Base-by-base conservation (phyloP, 2,797 vertebrate species). In the Trachurus trachurus region DNA sequence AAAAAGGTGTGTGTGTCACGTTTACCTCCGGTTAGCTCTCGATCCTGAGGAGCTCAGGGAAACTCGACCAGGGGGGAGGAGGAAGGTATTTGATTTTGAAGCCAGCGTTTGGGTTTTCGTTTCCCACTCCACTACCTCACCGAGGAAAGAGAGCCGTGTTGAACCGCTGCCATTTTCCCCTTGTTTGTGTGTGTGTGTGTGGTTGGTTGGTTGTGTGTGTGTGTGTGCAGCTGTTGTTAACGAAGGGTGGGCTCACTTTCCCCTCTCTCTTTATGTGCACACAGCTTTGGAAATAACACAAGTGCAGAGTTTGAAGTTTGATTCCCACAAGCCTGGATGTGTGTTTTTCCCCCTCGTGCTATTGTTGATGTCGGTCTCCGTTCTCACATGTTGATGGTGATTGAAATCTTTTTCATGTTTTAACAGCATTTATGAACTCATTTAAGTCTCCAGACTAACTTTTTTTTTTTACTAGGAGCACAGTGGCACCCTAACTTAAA, bases 181-280 rank as follows among this genome's bases (percentile, higher is more conserved):
- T 77, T 80, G 71, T 89, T 59, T 87, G 69, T 84, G 9, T 88
- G 86, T 82, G 77, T 76, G 84, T 79, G 81, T 82, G 77, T 76
- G 83, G 81, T 80, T 89, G 59, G 86, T 66, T 84, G 9, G 87
- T 85, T 80, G 71, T 89, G 59, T 87, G 69, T 84, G 9, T 88
- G 86, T 82, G 77, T 76, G 84, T 79, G 81, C 89, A 90, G 88
- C 89, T 88, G 87, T 61, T 85, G 81, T 82, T 71, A 77, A 84
- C 65, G 70, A 67, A 74, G 76, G 88, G 68, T 65, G 85, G 83
- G 78, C 77, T 81, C 64, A 10, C 72, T 74, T 82, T 69, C 52
- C 68, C 47, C 68, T 47, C 40, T 71, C 63, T 69, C 31, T 82
- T 76, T 63, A 42, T 59, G 42, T 5, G 22, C 22, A 1, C 39